Base-by-base conservation (phyloP, 2,797 vertebrate species). In the Novumbra hubbsi region DNA sequence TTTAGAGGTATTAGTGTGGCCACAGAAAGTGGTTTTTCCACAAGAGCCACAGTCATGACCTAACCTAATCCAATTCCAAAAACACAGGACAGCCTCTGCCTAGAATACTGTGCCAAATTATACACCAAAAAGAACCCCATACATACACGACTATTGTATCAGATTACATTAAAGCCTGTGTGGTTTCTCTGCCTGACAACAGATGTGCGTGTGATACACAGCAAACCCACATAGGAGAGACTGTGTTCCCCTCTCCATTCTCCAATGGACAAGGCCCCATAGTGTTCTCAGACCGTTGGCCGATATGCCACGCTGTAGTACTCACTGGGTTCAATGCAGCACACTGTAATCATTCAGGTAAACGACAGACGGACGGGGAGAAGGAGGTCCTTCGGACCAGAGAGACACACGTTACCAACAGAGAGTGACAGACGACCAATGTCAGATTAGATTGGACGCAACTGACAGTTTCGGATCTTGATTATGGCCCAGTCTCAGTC, bases 101-200 rank as follows among this genome's bases (percentile, higher is more conserved):
- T 60, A 24, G 21, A 57, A 57, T 21, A 21, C 55, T 21, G 55
- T 24, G 3, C 55, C 50, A 8, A 55, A 55, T 55, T 55, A 19
- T 55, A 55, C n/a, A 9, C n/a, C 7, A 7, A 38, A 38, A 55
- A 55, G n/a, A 21, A 55, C 12, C 24, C 21, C 41, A 45, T 27
- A 4, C 24, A 60, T 60, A 60, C 11, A 27, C 9, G 24, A 24
- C 21, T 21, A 27, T 24, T 60, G 55, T 60, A 60, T 60, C 9
- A 24, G 21, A 24, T 60, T 24, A 60, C 55, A 27, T 24, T 14
- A 60, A 27, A 60, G 19, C 21, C 55, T 24, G 55, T 60, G 55
- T 60, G 55, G 55, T 60, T 60, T 60, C 55, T 57, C 55, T 21
- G 52, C 52, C 52, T 24, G 55, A 57, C 55, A 57, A 57, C 55